Conservation (phyloP, 2,888 invertebrate species). For the Chrysolina oricalcia region DNA sequence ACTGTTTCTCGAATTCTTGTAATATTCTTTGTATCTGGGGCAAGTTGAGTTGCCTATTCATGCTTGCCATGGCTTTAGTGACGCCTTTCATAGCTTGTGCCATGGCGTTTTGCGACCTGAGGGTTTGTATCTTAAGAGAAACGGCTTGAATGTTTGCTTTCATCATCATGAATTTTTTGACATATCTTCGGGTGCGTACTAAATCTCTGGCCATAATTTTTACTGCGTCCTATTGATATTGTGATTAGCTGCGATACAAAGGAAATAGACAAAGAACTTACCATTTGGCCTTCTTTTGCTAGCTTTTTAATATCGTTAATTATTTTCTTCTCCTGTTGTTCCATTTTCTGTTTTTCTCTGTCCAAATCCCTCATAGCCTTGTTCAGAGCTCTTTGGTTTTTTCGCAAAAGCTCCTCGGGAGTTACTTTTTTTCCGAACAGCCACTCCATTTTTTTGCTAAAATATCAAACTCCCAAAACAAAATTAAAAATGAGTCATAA, state of each 20-base stretch:
- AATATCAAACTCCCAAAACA: neutral
- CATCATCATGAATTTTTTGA: constrained; percentile 99
- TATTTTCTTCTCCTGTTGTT: constrained; percentile 98
- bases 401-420: constrained; percentile 97
- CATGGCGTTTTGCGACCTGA: constrained; percentile 99
- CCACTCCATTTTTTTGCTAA: constrained; percentile 83
- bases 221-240: constrained; percentile 89
- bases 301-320: constrained; percentile 98
- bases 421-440: constrained; percentile 96
- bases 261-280: constrained; percentile 66
- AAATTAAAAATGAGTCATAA: constrained; percentile 16
- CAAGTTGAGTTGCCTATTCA: constrained; percentile 97
- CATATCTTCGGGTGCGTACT: constrained; percentile 94
- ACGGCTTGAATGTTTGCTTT: constrained; percentile 99
- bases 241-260: constrained; percentile 12
- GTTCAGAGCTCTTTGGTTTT: constrained; percentile 97
- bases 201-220: constrained; percentile 99
- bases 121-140: constrained; percentile 96
- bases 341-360: constrained; percentile 92
- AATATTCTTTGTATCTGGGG: constrained; percentile 99
- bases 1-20: constrained; percentile 98
- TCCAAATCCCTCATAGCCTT: constrained; percentile 99
- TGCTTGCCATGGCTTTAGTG: constrained; percentile 97
- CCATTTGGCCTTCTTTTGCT: constrained; percentile 99
- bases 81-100: constrained; percentile 99